phyloP scores from a whole-genome alignment of 2,797 vertebrate genomes.

The Buceros bicornis region DNA sequence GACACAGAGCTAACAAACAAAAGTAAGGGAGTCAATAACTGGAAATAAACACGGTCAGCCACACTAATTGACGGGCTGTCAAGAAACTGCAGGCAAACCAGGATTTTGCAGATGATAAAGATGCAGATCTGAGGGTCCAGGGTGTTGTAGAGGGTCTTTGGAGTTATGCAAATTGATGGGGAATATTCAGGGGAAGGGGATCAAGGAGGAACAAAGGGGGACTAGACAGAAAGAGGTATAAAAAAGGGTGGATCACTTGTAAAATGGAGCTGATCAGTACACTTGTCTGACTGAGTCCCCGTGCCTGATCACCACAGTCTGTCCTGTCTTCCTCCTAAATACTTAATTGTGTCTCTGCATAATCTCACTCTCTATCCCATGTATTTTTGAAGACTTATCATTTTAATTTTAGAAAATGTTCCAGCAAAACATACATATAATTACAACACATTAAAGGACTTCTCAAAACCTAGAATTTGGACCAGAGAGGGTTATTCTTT shows the following conservation, averaged over 20 bases:
- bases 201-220: neutral
- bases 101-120: neutral
- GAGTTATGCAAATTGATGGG: neutral
- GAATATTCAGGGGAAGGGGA: neutral
- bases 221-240: neutral
- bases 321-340: neutral
- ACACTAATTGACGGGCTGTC: neutral
- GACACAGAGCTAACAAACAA: neutral
- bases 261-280: neutral
- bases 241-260: neutral
- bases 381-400: neutral
- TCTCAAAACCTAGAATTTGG: neutral
- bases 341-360: neutral
- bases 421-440: neutral
- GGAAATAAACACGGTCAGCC: neutral
- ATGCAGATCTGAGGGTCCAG: neutral
- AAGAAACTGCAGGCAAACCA: neutral
- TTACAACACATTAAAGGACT: neutral
- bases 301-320: neutral
- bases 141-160: fast-evolving
- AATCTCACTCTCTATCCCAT: neutral
- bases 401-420: neutral
- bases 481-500: neutral
- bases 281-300: neutral
- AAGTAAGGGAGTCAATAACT: fast-evolving